These are phyloP conservation scores for Tupiocoris notatus DNA, from an alignment of 2,888 invertebrate genomes.

Conservation along the genomic window DNA sequence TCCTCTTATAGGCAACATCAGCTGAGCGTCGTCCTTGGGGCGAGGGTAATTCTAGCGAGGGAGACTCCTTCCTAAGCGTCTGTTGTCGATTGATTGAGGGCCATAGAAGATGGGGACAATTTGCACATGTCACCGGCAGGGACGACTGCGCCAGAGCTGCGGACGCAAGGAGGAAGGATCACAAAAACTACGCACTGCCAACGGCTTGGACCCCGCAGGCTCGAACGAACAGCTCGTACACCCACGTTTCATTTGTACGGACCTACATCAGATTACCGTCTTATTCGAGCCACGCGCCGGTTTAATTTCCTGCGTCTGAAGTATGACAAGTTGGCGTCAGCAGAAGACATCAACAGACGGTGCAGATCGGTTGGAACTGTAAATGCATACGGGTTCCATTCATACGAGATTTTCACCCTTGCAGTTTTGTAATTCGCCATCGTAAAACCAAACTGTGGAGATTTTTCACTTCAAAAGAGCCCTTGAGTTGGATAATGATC, in stretches of 20 bases:
- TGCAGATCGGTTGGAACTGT: background rate
- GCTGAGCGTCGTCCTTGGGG: background rate
- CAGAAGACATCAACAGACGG: background rate
- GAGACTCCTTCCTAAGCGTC: conserved; percentile 2
- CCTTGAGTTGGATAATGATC: no score
- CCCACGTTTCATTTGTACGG: background rate
- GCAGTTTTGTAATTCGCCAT: conserved; percentile 18
- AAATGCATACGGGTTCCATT: background rate
- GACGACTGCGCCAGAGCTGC: background rate
- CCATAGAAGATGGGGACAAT: conserved; percentile 33
- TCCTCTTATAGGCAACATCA: background rate
- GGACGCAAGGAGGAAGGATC: background rate
- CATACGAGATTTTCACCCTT: background rate
- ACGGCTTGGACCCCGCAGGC: background rate
- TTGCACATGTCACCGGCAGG: conserved; percentile 33
- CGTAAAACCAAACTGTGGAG: no score
- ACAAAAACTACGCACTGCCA: conserved; percentile 31
- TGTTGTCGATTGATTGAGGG: conserved; percentile 34
- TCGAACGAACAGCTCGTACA: background rate
- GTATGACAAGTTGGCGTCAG: background rate
- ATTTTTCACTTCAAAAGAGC: no score
- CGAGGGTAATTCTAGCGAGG: background rate
- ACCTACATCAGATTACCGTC: background rate
- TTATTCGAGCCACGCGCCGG: background rate
- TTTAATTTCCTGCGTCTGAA: conserved; percentile 6